Evolutionary conservation across 2,888 invertebrate species (phyloP).

Genomic region (Griposia aprilina): DNA sequence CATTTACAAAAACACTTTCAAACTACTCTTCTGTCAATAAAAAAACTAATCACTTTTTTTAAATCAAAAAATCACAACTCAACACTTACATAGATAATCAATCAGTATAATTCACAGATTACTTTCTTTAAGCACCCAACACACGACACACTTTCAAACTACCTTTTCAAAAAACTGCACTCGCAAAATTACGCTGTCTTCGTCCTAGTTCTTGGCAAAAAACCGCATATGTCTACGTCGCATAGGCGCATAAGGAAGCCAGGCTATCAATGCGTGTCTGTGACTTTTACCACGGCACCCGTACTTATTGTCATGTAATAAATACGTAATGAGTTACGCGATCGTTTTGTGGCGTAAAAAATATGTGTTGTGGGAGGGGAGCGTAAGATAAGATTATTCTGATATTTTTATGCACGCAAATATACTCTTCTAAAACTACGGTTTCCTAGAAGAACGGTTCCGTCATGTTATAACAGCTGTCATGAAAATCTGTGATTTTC

Average conservation of each 20-base stretch:
- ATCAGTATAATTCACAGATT: conserved; percentile 10
- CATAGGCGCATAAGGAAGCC: conserved; percentile 52
- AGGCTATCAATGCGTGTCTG: conserved; percentile 38
- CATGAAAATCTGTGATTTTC: too few species aligned
- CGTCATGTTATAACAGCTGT: too few species aligned
- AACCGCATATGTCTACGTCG: conserved; percentile 9
- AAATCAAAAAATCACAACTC: conserved; percentile 1
- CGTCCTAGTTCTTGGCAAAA: conserved; percentile 30
- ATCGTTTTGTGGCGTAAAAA: conserved; percentile 37
- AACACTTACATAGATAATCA: neutral
- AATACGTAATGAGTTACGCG: conserved; percentile 60
- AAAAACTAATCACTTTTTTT: conserved; percentile 4
- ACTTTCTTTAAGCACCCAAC: conserved; percentile 5
- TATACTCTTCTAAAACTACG: neutral
- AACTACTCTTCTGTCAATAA: neutral
- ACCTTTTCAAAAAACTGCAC: conserved; percentile 18
- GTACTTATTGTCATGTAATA: conserved; percentile 68
- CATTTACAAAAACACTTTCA: neutral
- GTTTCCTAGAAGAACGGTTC: too few species aligned
- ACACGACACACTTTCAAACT: conserved; percentile 12
- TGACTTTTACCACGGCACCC: conserved; percentile 58
- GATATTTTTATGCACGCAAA: neutral
- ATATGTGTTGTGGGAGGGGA: conserved; percentile 13
- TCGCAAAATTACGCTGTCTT: neutral
- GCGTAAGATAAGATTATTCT: neutral